Percentiles rank a stretch among this genome's conserved stretches.
phyloP scores from a whole-genome alignment of 1,140 invertebrate species.

The Myzus persicae region DNA sequence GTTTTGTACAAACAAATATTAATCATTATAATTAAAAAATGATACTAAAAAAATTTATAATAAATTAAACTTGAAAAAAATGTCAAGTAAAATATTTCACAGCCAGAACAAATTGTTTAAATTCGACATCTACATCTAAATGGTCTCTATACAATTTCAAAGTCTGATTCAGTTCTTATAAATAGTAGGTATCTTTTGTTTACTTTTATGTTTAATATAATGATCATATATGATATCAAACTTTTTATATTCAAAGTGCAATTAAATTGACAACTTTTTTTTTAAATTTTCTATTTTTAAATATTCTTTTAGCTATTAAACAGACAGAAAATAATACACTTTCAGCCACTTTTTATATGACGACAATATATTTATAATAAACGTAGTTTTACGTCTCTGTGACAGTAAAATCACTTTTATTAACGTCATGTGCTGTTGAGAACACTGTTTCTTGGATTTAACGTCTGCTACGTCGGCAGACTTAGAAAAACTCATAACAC shows the following conservation, averaged over 20 bases:
- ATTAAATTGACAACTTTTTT: neutral
- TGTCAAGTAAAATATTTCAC: no score
- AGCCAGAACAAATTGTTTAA: no score
- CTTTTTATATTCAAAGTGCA: neutral
- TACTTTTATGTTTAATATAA: no score
- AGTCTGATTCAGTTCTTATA: no score
- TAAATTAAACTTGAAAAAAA: no score
- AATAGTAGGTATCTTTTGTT: no score
- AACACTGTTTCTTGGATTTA: neutral
- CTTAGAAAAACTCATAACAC: neutral
- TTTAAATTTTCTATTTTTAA: neutral
- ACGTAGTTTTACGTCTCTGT: neutral
- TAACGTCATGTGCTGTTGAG: neutral
- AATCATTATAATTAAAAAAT: no score
- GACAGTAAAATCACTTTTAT: conserved; percentile 39
- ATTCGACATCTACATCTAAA: no score
- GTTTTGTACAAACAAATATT: no score
- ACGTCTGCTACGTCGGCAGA: neutral
- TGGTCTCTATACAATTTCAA: no score
- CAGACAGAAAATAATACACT: neutral
- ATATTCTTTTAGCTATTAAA: neutral
- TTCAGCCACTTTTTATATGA: neutral
- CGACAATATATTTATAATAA: neutral
- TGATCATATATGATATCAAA: neutral
- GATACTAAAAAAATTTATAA: no score